Base-by-base conservation (phyloP, 1,140 invertebrate genomes). In the Neodiprion lecontei region DNA sequence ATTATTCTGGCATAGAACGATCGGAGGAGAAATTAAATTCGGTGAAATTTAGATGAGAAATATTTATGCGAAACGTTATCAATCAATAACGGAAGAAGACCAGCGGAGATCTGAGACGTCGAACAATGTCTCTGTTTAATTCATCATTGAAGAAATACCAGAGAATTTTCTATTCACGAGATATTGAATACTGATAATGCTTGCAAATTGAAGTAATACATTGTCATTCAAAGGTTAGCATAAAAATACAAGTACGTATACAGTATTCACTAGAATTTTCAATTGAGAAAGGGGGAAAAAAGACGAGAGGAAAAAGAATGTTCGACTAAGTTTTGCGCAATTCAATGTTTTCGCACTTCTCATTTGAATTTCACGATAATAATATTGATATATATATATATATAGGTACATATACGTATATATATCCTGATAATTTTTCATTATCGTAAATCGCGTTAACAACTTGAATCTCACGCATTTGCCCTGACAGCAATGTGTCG, bases 401-500 rank as follows among this genome's bases (percentile, higher is more conserved):
- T 69, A 74, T 28, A 74, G 21, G 50, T 74, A 17, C 14, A 17
- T 48, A 72, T n/a, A 11, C 70, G 9, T 61, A 61, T 61, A 61
- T 40, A 53, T 69, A 74, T 28, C 69, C 17, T 21, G 17, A 66
- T 74, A 72, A 28, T 67, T 28, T 40, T 74, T 28, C 40, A 28
- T n/a, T 70, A 17, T 28, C 53, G n/a, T 61, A 14, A n/a, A 61
- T 61, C 77, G 76, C 67, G 48, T 40, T 72, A 48, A 74, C 68
- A 73, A 67, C 73, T 76, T 74, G 48, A 72, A 65, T 65, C 72
- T 67, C 72, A 73, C 68, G 78, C 70, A 70, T 76, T 66, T 23
- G 65, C 74, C 77, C 76, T 71, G 74, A 78, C 72, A 53, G 23
- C 72, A 79, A 75, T 73, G 78, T 72, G 76, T 76, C 77, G 76